phyloP scores from a whole-genome alignment of 2,888 invertebrate genomes.

The Drosophila lacicola region DNA sequence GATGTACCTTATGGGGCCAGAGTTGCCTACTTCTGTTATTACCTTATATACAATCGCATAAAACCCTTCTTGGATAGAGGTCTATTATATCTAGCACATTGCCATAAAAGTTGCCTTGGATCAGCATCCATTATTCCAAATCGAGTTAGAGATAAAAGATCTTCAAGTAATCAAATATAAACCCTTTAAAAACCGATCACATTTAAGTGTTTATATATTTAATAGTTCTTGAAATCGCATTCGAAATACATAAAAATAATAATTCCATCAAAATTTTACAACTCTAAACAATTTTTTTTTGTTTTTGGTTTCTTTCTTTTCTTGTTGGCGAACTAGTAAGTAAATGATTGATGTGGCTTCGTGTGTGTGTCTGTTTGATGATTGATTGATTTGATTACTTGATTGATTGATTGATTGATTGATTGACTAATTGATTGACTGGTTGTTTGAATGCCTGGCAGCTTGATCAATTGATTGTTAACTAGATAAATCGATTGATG shows the following conservation, averaged over 20 bases:
- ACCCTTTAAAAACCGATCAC: not conserved
- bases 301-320: not conserved
- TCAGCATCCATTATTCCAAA: too few species aligned
- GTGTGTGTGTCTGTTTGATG: not conserved
- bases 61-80: too few species aligned
- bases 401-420: not conserved
- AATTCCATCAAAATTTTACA: not conserved
- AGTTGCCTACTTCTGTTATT: too few species aligned
- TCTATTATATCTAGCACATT: too few species aligned
- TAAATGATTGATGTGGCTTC: too few species aligned
- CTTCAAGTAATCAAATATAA: too few species aligned
- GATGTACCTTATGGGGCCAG: too few species aligned
- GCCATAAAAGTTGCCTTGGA: too few species aligned
- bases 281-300: not conserved
- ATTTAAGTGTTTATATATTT: not conserved
- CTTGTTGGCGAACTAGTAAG: too few species aligned
- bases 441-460: too few species aligned
- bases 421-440: not conserved
- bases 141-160: too few species aligned
- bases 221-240: not conserved
- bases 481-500: not conserved
- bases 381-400: not conserved
- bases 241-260: not conserved
- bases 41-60: too few species aligned
- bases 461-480: not conserved